phyloP scores from a whole-genome alignment of 2,797 vertebrate species.

The Fistularia commersonii region DNA sequence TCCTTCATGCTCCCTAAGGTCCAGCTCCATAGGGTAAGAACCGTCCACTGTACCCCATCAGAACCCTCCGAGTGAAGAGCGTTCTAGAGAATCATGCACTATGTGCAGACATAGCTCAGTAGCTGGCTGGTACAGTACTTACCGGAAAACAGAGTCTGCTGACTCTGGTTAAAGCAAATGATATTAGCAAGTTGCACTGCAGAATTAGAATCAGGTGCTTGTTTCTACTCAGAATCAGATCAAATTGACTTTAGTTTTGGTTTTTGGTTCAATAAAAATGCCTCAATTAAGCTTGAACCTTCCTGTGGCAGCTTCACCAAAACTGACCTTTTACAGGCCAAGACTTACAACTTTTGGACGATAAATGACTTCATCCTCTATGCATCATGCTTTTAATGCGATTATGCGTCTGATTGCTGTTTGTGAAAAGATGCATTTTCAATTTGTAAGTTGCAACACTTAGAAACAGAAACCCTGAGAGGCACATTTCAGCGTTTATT shows the following conservation, averaged over 20 bases:
- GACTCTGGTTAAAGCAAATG: constrained; percentile 5
- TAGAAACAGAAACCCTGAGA: too few relatives aligned
- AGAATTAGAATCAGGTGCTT: background rate
- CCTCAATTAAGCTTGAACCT: background rate
- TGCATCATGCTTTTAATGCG: too few relatives aligned
- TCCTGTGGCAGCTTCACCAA: too few relatives aligned
- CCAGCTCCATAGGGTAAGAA: constrained; percentile 93
- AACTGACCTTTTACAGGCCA: too few relatives aligned
- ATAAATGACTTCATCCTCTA: too few relatives aligned
- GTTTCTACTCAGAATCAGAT: constrained; percentile 9
- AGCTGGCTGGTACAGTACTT: constrained; percentile 5
- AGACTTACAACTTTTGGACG: too few relatives aligned
- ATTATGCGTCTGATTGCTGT: too few relatives aligned
- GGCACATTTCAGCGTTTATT: too few relatives aligned
- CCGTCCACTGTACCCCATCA: constrained; percentile 6
- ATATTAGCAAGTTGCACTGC: background rate
- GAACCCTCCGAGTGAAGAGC: background rate
- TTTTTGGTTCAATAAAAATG: background rate
- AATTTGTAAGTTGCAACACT: too few relatives aligned
- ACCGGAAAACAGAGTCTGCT: constrained; percentile 14
- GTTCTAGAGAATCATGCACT: background rate
- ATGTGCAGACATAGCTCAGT: constrained; percentile 2
- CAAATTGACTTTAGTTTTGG: constrained; percentile 5
- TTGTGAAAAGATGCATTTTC: too few relatives aligned
- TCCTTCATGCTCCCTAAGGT: constrained; percentile 78